A percentile compares a stretch with the other conserved stretches of the same genome.
These are phyloP conservation scores for Clarias batrachus DNA, from an alignment of 2,113 vertebrate genomes.

Conservation along the genomic window DNA sequence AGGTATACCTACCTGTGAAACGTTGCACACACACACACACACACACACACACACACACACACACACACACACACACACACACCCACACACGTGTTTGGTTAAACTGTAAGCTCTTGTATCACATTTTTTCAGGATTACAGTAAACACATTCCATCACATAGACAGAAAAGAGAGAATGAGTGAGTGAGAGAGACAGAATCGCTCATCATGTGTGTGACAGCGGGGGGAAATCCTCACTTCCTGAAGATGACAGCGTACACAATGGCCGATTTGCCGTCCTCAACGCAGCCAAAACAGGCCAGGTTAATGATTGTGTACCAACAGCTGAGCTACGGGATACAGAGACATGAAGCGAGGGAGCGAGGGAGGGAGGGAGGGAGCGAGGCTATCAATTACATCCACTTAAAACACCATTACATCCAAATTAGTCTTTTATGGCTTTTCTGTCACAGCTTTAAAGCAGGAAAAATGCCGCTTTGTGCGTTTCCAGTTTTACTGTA, in stretches of 20 bases:
- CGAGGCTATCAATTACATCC: constrained; percentile 50
- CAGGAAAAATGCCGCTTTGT: background rate
- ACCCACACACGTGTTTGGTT: background rate
- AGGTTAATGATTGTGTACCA: constrained; percentile 59
- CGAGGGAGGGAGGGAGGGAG: background rate
- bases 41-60: background rate
- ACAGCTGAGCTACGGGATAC: constrained; percentile 40
- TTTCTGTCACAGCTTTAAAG: background rate
- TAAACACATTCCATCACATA: constrained; percentile 20
- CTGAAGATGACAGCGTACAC: constrained; percentile 58
- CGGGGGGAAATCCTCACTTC: constrained; percentile 60
- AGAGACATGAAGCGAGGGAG: constrained; percentile 6
- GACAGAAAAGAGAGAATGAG: background rate
- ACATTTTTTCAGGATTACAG: background rate
- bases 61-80: background rate
- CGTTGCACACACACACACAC: no score
- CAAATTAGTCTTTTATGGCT: constrained; percentile 27
- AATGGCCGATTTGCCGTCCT: constrained; percentile 47
- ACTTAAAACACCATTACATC: constrained; percentile 50
- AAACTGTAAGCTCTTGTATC: background rate
- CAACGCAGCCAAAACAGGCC: constrained; percentile 35
- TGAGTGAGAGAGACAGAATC: constrained; percentile 24
- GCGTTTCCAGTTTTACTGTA: background rate
- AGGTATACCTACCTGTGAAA: background rate
- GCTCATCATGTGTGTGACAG: constrained; percentile 41